phyloP scores from a whole-genome alignment of 2,113 vertebrate genomes.

The Leucopternis melanops region DNA sequence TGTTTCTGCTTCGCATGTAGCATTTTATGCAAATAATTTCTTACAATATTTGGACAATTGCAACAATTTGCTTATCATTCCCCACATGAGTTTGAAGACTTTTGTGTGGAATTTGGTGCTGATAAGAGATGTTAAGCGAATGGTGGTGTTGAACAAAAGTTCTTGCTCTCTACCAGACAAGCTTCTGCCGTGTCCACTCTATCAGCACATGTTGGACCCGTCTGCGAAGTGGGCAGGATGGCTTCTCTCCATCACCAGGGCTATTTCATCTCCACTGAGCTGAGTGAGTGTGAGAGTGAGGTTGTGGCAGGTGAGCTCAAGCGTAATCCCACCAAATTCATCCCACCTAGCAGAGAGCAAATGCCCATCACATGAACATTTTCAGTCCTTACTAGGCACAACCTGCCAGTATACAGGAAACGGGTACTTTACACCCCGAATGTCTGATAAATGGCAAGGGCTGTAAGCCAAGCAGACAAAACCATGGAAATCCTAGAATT shows the following conservation, averaged over 20 bases:
- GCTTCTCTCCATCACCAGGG: background rate
- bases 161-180: background rate
- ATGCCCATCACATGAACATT: background rate
- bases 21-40: constrained; percentile 40
- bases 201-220: background rate
- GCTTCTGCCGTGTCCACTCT: background rate
- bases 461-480: background rate
- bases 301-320: background rate
- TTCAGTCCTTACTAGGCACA: background rate
- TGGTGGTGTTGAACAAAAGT: background rate
- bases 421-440: background rate
- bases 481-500: background rate
- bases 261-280: background rate
- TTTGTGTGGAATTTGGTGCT: background rate
- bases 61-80: background rate
- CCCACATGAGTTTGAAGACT: background rate
- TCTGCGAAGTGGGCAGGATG: fast-evolving
- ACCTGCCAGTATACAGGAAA: background rate
- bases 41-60: background rate
- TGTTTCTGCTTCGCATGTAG: background rate
- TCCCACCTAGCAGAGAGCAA: background rate
- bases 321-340: background rate
- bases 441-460: background rate
- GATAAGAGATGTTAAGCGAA: background rate
- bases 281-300: background rate